phyloP scores from a whole-genome alignment of 92 coral and sea anemone species.

The Bergia sp. region DNA sequence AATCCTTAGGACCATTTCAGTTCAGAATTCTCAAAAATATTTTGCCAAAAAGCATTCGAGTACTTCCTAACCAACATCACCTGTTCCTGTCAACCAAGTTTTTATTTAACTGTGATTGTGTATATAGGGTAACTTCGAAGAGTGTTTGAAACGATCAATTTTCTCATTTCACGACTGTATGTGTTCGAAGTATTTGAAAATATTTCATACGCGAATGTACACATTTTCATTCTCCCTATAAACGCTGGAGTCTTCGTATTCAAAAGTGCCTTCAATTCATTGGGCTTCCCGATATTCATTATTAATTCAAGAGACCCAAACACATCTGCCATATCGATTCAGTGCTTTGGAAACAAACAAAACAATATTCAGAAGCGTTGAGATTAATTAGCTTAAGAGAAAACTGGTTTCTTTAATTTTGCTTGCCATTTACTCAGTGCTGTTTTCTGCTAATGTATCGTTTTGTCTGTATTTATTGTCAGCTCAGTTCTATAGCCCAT shows the following conservation, averaged over 20 bases:
- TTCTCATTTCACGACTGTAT: not conserved
- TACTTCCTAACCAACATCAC: not conserved
- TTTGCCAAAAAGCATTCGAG: not conserved
- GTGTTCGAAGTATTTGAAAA: not conserved
- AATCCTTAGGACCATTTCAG: not conserved
- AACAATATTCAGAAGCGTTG: not conserved
- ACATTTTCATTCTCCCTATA: not conserved
- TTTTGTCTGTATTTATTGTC: not conserved
- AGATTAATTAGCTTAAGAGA: constrained; percentile 16
- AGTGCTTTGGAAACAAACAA: constrained; percentile 15
- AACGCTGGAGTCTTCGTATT: not conserved
- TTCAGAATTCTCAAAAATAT: not conserved
- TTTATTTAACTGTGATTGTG: not conserved
- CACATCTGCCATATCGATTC: constrained; percentile 8
- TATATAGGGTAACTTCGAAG: not conserved
- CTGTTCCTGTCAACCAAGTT: not conserved
- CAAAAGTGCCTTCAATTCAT: not conserved
- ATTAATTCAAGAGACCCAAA: not conserved
- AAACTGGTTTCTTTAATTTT: not conserved
- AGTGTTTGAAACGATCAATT: not conserved
- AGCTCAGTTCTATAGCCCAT: not conserved
- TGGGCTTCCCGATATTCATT: not conserved
- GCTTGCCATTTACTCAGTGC: constrained; percentile 10
- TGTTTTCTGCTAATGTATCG: constrained; percentile 29
- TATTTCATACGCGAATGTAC: not conserved